A percentile compares a stretch with the other conserved stretches of the same genome.
Evolutionary conservation across 2,113 vertebrate genomes (phyloP).

Genomic region (Rhinopithecus roxellana): DNA sequence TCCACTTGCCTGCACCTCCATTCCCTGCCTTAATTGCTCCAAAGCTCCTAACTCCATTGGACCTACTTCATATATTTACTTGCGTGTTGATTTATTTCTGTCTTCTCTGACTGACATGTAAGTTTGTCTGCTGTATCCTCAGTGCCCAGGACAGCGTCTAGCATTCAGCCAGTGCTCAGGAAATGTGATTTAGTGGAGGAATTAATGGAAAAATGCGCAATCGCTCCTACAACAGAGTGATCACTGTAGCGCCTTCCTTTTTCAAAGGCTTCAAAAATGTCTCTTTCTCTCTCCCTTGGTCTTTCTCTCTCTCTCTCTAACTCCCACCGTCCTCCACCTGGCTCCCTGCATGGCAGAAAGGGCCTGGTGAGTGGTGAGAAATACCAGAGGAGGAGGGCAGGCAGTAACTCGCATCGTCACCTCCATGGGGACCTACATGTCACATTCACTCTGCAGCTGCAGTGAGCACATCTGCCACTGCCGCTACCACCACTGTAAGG

Average conservation of each 20-base stretch:
- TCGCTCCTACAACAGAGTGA: not conserved
- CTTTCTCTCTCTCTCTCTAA: not conserved
- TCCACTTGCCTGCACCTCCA: not conserved
- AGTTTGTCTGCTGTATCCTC: not conserved
- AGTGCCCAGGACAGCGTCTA: not conserved
- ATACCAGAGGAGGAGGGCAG: not conserved
- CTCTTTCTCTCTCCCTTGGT: not conserved
- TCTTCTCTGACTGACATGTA: too few relatives aligned
- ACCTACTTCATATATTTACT: not conserved
- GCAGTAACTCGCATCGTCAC: too few relatives aligned
- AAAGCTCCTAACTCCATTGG: not conserved
- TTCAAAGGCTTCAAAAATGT: not conserved
- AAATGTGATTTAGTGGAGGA: not conserved
- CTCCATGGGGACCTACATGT: not conserved
- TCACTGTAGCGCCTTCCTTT: not conserved
- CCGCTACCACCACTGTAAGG: accelerated
- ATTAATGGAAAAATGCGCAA: not conserved
- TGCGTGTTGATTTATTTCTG: not conserved
- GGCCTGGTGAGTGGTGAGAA: not conserved
- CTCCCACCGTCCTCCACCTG: not conserved
- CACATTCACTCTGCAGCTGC: not conserved
- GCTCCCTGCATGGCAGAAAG: not conserved
- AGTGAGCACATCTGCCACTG: not conserved
- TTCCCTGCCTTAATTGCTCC: not conserved
- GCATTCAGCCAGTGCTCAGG: not conserved